phyloP scores from a whole-genome alignment of 2,113 vertebrate species.

The Austrofundulus limnaeus region DNA sequence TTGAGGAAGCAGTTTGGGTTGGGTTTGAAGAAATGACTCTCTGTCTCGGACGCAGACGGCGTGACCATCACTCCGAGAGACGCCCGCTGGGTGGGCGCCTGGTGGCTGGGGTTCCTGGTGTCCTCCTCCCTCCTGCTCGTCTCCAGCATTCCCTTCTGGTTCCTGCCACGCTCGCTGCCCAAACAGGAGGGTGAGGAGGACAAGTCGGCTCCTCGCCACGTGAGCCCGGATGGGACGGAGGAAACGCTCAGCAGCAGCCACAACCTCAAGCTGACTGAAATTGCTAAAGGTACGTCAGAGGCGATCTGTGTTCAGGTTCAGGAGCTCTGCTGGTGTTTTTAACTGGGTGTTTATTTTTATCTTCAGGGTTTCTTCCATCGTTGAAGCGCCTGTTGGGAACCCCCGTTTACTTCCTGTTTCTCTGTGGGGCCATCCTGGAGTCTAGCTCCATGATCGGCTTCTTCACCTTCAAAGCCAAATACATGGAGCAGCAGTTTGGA shows the following conservation, averaged over 20 bases:
- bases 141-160: conserved; percentile 88
- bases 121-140: conserved; percentile 73
- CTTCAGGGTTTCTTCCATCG: conserved; percentile 82
- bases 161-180: conserved; percentile 82
- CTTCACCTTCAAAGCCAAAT: conserved; percentile 88
- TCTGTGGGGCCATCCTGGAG: conserved; percentile 77
- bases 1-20: too few species aligned
- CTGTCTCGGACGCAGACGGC: conserved; percentile 73
- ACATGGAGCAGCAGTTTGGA: conserved; percentile 92
- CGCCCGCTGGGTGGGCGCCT: conserved; percentile 93
- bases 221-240: neutral
- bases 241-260: conserved; percentile 8
- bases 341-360: conserved; percentile 24
- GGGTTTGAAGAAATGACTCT: conserved; percentile 7
- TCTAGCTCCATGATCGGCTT: conserved; percentile 82
- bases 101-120: conserved; percentile 91
- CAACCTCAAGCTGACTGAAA: conserved; percentile 57
- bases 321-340: neutral
- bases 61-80: conserved; percentile 88
- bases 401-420: conserved; percentile 77
- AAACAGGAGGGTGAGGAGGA: conserved; percentile 47
- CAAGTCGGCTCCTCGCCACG: neutral
- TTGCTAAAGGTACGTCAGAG: conserved; percentile 69
- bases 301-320: neutral
- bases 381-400: conserved; percentile 84